Evolutionary conservation across 1,140 invertebrate genomes (phyloP), one percentile per base, ranked within the genome.

Genomic region (Pararge aegeria): DNA sequence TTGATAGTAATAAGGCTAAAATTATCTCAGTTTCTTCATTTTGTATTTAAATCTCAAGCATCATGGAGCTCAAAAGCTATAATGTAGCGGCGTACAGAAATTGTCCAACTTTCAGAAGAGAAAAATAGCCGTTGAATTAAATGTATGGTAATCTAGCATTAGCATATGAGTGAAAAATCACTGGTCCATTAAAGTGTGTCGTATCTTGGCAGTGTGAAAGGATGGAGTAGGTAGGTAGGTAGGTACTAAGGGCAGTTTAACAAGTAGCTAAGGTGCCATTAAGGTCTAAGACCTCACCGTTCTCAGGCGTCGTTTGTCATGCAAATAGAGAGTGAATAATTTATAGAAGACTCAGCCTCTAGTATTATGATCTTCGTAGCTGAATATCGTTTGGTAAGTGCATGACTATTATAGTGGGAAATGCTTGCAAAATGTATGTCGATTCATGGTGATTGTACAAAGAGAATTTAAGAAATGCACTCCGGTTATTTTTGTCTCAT

Each of bases 291-390:
- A 78, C 70, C 76, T 78, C 73, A 46, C 71, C 64, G 66, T 73
- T 66, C 73, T 74, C 59, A 66, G 49, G 55, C 58, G 64, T 84
- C 83, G 74, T 85, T 85, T 85, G 78, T 85, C 79, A 87, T 83
- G 80, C 75, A 85, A 87, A 87, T 85, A 79, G 70, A 77, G 66
- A 83, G 72, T 83, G 80, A 84, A 87, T 87, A 83, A 80, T 85
- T 87, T 80, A 87, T 83, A 64, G 70, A 73, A 76, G 70, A 78
- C 73, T 78, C 75, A 73, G 75, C 69, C 70, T 63, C 38, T 63
- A 51, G 66, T 66, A 77, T 64, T 63, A 70, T 64, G 66, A 70
- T 78, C 59, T 68, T 63, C 64, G 70, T 64, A 71, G 73, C 71
- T 62, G 64, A 61, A 66, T 66, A 66, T 66, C 52, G 21, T 55